Evolutionary conservation across 2,797 vertebrate genomes (phyloP), one percentile per base, ranked within the genome.

Genomic region (Crenuchus spilurus): DNA sequence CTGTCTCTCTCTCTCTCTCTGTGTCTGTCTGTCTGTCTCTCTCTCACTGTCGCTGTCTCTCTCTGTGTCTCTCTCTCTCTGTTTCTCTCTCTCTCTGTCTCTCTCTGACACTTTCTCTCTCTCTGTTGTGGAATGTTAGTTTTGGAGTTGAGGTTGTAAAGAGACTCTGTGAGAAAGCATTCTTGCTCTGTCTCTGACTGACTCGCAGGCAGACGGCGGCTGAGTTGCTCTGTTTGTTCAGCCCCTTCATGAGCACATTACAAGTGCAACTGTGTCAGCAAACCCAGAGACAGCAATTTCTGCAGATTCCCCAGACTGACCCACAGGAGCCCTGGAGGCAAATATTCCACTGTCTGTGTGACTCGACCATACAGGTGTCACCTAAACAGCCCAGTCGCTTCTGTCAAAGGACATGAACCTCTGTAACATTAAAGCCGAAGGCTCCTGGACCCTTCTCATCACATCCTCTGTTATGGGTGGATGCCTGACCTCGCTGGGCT

Each of bases 101-200:
- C 64, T 68, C 52, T 79, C 24, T 76, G 76, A 18, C n/a, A 16
- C 6, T 62, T 13, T 16, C 20, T 52, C 49, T 13, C 24, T 20
- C n/a, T 37, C 28, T 60, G n/a, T 11, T 41, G 20, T 77, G 85
- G 87, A 88, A 88, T 93, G 90, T 92, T 92, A 86, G 87, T 80
- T 90, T 91, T 91, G 88, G 89, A 88, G 22, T 54, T n/a, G 49
- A 1, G 70, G 72, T 74, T 88, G 85, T 87, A 89, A 87, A 89
- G 77, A 82, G 84, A 89, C 72, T 66, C 80, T 87, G 80, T 86
- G 85, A 88, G 87, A 88, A 89, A 86, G 74, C 77, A 81, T 77
- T 83, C 82, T 78, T 83, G 41, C 73, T 63, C 44, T 58, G 72
- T 63, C 57, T 46, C 13, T 51, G 67, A n/a, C 39, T 37, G 51